phyloP scores from a whole-genome alignment of 2,888 invertebrate genomes.

The Diarsia brunnea region DNA sequence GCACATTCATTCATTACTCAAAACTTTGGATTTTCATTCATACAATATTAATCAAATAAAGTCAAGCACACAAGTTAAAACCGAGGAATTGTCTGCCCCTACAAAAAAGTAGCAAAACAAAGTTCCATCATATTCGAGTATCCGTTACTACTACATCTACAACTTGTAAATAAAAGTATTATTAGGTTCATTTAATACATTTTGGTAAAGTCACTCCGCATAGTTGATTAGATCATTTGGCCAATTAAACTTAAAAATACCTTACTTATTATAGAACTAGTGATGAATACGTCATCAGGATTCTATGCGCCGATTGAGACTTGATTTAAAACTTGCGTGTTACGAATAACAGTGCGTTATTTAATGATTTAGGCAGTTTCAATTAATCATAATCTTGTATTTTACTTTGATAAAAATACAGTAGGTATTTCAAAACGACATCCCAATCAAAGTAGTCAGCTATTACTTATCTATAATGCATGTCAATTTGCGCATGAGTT shows the following conservation, averaged over 20 bases:
- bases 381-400: neutral
- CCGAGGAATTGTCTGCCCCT: neutral
- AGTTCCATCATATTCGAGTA: constrained; percentile 45
- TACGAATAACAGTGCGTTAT: constrained; percentile 7
- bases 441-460: constrained; percentile 9
- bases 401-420: constrained; percentile 3
- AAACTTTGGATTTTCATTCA: neutral
- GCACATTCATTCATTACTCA: constrained; percentile 5
- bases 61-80: constrained; percentile 1
- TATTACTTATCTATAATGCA: constrained; percentile 9
- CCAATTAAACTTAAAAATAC: constrained; percentile 75
- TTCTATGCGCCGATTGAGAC: constrained; percentile 24
- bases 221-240: constrained; percentile 78
- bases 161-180: constrained; percentile 65
- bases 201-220: constrained; percentile 75
- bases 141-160: constrained; percentile 50
- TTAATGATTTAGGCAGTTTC: constrained; percentile 20
- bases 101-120: neutral
- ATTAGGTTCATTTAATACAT: constrained; percentile 77
- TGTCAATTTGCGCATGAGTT: constrained; percentile 27
- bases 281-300: constrained; percentile 30
- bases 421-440: neutral
- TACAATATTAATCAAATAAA: neutral
- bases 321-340: constrained; percentile 31
- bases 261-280: constrained; percentile 51